phyloP scores from a whole-genome alignment of 2,113 vertebrate species.

The Todiramphus saurophagus region DNA sequence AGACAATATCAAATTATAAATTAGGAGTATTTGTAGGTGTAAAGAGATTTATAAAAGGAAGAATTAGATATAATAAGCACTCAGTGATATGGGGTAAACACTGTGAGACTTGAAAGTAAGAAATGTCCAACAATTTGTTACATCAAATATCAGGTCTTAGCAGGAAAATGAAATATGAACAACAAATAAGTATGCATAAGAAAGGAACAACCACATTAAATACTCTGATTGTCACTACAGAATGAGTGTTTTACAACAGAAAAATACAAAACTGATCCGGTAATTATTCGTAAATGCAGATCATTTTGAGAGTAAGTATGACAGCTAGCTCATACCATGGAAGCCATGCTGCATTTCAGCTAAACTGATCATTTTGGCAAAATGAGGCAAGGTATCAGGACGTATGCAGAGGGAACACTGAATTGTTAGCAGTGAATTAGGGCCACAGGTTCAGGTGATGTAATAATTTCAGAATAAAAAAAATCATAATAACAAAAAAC shows the following conservation, averaged over 20 bases:
- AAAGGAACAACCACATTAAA: not conserved
- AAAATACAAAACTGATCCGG: not conserved
- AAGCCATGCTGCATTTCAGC: not conserved
- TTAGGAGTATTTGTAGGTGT: slow-evolving; percentile 3
- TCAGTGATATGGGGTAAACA: not conserved
- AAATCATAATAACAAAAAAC: not conserved
- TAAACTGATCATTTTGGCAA: slow-evolving; percentile 19
- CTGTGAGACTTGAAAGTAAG: slow-evolving; percentile 8
- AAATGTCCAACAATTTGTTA: slow-evolving; percentile 48
- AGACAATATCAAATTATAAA: slow-evolving; percentile 24
- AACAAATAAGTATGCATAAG: slow-evolving; percentile 1
- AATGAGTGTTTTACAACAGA: not conserved
- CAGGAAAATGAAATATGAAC: slow-evolving; percentile 9
- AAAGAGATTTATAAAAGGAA: slow-evolving; percentile 47
- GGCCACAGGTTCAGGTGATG: not conserved
- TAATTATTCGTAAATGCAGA: not conserved
- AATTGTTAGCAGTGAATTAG: slow-evolving; percentile 9
- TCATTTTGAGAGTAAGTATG: not conserved
- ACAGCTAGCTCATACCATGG: not conserved
- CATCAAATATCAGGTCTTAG: slow-evolving; percentile 33
- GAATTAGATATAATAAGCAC: not conserved
- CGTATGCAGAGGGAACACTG: not conserved
- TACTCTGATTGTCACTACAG: not conserved
- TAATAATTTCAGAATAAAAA: not conserved
- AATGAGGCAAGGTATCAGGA: slow-evolving; percentile 14